Base-by-base conservation (phyloP, 2,797 vertebrate species). In the Enteromius thamalakanensis region DNA sequence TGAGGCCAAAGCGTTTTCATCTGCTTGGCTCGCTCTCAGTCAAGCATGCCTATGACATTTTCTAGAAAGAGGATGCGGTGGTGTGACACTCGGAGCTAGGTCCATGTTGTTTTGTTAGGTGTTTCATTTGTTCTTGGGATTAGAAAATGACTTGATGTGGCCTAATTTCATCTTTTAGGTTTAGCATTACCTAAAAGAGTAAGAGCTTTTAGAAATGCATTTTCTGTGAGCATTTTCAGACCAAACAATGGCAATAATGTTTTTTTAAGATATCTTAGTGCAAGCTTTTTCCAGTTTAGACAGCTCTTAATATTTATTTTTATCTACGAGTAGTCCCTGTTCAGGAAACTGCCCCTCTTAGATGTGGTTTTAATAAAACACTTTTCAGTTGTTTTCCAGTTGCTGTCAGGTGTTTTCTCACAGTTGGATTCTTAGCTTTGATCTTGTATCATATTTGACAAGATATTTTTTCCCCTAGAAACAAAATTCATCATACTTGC, bases 31-130 rank as follows among this genome's bases (percentile, higher is more conserved):
- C 89, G 90, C 87, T 82, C 87, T 80, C 90, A 91, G 86, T 91
- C 91, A 93, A 91, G 91, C 93, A 90, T 90, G 87, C 86, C 87
- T 23, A 85, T 93, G 92, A 91, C 93, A 94, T 94, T 94, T 94
- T 90, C 88, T 86, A 84, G 90, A 88, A 76, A 74, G 87, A 84
- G 85, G 82, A 77, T 71, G 72, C 79, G 3, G 14, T 21, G 29
- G 42, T 1, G 11, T 53, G 10, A 72, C n/a, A 76, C 34, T 42
- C 47, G 0, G 8, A 47, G 79, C 11, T 2, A 42, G 26, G 23
- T 32, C 23, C 12, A 6, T 32, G 29, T 51, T 83, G 53, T 49
- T 70, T 76, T 34, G 29, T 64, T 53, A 11, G 37, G 26, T 51
- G 34, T 60, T 83, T 58, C 21, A 47, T 19, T 83, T 70, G 65